These are phyloP conservation scores for Onychomys leucogaster DNA, from an alignment of 2,797 vertebrate genomes.

Conservation along the genomic window DNA sequence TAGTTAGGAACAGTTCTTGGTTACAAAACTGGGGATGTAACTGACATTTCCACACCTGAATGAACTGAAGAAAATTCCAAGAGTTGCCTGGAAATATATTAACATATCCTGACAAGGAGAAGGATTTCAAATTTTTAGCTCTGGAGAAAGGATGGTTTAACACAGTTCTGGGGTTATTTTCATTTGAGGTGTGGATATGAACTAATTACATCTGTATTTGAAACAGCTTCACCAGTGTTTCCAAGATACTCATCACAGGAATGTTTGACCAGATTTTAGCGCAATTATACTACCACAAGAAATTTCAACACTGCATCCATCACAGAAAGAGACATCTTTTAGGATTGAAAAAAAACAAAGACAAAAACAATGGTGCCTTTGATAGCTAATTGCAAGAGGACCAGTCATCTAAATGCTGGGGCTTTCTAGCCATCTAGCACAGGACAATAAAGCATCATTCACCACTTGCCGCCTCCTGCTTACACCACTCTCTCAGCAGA, in stretches of 20 bases:
- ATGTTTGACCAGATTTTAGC: background rate
- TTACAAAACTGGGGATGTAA: background rate
- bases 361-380: background rate
- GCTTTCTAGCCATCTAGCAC: background rate
- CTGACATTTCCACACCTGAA: conserved; percentile 15
- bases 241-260: background rate
- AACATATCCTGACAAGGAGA: conserved; percentile 13
- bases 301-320: conserved; percentile 1
- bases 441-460: background rate
- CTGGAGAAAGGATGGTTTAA: background rate
- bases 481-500: background rate
- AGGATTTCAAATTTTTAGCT: background rate
- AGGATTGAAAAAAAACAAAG: background rate
- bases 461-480: background rate
- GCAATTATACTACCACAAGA: background rate
- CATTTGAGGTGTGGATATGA: conserved; percentile 21
- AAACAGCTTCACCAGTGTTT: background rate
- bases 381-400: background rate
- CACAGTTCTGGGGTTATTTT: background rate
- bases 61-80: conserved; percentile 20
- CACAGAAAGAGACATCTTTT: conserved; percentile 3
- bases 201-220: background rate
- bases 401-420: background rate
- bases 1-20: background rate
- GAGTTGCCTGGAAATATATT: background rate